phyloP scores from a whole-genome alignment of 2,888 invertebrate genomes.

The Orchestes rusci region DNA sequence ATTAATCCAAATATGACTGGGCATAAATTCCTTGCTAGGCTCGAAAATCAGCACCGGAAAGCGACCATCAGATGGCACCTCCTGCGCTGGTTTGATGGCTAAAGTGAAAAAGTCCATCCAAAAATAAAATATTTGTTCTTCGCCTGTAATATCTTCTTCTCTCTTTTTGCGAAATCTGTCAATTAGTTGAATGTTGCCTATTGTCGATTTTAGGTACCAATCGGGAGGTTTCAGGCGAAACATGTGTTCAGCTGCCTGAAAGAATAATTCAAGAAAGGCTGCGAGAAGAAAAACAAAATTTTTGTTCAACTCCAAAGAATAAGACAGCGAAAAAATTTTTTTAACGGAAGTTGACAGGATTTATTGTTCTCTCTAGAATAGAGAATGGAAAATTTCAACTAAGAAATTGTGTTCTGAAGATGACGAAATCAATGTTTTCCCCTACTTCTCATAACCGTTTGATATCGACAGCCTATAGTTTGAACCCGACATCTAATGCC shows the following conservation, averaged over 20 bases:
- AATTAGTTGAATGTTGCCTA: constrained; percentile 57
- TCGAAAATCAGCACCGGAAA: constrained; percentile 90
- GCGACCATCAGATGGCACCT: constrained; percentile 62
- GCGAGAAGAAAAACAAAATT: neutral
- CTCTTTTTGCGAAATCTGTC: constrained; percentile 81
- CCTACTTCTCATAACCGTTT: too few species aligned
- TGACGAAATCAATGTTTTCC: too few species aligned
- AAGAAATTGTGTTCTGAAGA: too few species aligned
- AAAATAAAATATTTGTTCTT: constrained; percentile 83
- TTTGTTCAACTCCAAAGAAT: too few species aligned
- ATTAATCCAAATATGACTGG: constrained; percentile 93
- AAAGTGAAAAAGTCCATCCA: constrained; percentile 99
- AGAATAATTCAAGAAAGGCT: too few species aligned
- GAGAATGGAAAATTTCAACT: too few species aligned
- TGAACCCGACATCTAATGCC: too few species aligned
- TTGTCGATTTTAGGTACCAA: constrained; percentile 86
- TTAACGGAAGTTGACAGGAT: too few species aligned
- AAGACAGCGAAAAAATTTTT: too few species aligned
- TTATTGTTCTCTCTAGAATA: too few species aligned
- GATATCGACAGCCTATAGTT: too few species aligned
- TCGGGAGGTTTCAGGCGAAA: constrained; percentile 84
- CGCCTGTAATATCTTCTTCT: constrained; percentile 64
- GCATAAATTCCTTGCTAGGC: constrained; percentile 87
- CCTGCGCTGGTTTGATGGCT: constrained; percentile 75
- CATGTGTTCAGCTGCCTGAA: constrained; percentile 67